Percentiles rank a stretch among this genome's conserved stretches.
Conservation (phyloP, 1,140 invertebrate species). For the Oscheius sp. region DNA sequence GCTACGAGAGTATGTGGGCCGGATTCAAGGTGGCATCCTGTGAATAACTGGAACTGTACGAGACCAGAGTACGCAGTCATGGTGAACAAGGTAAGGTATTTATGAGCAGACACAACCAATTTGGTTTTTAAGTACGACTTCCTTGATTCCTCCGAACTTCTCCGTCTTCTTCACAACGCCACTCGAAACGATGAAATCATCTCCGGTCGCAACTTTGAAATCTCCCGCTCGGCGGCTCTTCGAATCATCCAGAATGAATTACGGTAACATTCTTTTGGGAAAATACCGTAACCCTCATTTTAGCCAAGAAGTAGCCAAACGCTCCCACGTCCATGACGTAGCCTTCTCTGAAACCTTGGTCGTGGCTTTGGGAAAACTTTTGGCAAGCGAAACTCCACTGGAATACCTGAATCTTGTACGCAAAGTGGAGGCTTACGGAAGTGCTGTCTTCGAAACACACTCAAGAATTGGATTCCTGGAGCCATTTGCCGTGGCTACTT, state of each 20-base stretch:
- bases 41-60: conserved; percentile 55
- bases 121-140: not conserved
- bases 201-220: conserved; percentile 19
- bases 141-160: conserved; percentile 18
- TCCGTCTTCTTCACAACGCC: conserved; percentile 23
- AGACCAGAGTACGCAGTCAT: conserved; percentile 37
- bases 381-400: conserved; percentile 1
- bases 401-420: conserved; percentile 16
- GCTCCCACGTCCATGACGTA: conserved; percentile 23
- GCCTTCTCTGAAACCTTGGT: conserved; percentile 13
- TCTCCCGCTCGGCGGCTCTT: conserved; percentile 3
- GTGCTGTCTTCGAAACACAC: conserved; percentile 20
- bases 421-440: conserved; percentile 12
- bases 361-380: conserved; percentile 7
- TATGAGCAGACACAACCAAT: not conserved
- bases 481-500: conserved; percentile 35
- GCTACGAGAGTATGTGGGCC: conserved; percentile 49
- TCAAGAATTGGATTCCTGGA: conserved; percentile 26
- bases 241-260: conserved; percentile 16
- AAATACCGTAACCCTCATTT: not conserved
- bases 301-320: not conserved
- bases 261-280: not conserved
- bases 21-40: conserved; percentile 38
- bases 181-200: conserved; percentile 16
- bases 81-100: conserved; percentile 18